Evolutionary conservation across 1,140 invertebrate species (phyloP), one percentile per base, ranked within the genome.

Genomic region (Manduca sexta): DNA sequence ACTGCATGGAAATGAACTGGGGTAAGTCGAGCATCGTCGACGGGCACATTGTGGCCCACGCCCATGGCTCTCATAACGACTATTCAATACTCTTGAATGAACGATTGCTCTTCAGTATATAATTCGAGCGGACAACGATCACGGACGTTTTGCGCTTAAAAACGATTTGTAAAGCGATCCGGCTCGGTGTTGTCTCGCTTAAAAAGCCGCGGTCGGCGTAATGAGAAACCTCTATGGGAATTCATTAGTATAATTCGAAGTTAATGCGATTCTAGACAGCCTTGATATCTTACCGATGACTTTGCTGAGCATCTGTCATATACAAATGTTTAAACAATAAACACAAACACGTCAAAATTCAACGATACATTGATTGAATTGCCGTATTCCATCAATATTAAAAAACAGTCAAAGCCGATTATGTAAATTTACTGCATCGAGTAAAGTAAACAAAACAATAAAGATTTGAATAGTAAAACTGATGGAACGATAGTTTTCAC

Each of bases 31-130:
- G 29, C 43, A 45, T 35, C 43, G 31, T 11, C 43, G 43, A 34
- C 43, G 43, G 41, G 35, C 46, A 44, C 55, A 78, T 80, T 81
- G 71, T 78, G 67, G 57, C 74, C 74, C 69, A 84, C 81, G 77
- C 78, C 74, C 74, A 73, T 73, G 60, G 53, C 55, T 46, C 69
- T 69, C 59, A 60, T 78, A 81, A 84, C 74, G 70, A 78, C 79
- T 80, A 81, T 84, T 84, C 81, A 84, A 84, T 81, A 76, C 60
- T 53, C 59, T 68, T 80, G 77, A 81, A 83, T 84, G 70, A 84
- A 72, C 66, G 77, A 83, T 83, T 83, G 77, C 77, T 84, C 79
- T 82, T 78, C 78, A 69, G 75, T 77, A 69, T 75, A 73, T 73
- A 76, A 78, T 81, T 75, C 66, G 53, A 65, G 66, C 65, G 73